Evolutionary conservation across 2,888 invertebrate genomes (phyloP), one percentile per base, ranked within the genome.

Genomic region (Pollenia angustigena): DNA sequence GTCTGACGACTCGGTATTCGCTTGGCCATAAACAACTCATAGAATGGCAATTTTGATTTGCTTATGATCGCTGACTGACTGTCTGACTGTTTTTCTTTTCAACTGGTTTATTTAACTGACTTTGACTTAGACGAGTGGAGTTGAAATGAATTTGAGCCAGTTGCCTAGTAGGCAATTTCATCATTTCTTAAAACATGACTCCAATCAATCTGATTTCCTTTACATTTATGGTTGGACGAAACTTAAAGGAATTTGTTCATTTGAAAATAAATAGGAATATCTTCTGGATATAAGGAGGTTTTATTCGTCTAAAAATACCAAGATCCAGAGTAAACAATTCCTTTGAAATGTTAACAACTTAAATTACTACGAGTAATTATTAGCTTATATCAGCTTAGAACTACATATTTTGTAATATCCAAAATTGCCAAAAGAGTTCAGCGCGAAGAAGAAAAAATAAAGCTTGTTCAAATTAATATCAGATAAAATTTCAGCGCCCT

Each of bases 41-140:
- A 74, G 81, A 86, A 84, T 88, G 85, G 85, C 88, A 88, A 84
- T 86, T 88, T 81, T 88, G 84, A 88, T 88, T 88, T 88, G 85
- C 87, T 81, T 80, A 87, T 79, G 69, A 84, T 84, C 81, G 79
- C 82, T 85, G 85, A 81, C 86, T 79, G 66, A 18, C 72, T 78
- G 64, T 48, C 42, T 72, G 79, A 32, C 32, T 32, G 23, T 62
- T 80, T 42, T n/a, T 42, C 44, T 71, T 71, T 76, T 68, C 69
- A 76, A 79, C 81, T 76, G 75, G 83, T 56, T 85, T 76, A 8
- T 62, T 62, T 81, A 42, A 58, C 62, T 64, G 80, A 64, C 85
- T 78, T 71, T 54, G 69, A 72, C 72, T 84, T 52, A 72, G 64
- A 72, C 68, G 54, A 68, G 46, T 60, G 18, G 44, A 66, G 82